Evolutionary conservation across 2,888 invertebrate genomes (phyloP), one percentile per base, ranked within the genome.

Genomic region (Andrena dorsata): DNA sequence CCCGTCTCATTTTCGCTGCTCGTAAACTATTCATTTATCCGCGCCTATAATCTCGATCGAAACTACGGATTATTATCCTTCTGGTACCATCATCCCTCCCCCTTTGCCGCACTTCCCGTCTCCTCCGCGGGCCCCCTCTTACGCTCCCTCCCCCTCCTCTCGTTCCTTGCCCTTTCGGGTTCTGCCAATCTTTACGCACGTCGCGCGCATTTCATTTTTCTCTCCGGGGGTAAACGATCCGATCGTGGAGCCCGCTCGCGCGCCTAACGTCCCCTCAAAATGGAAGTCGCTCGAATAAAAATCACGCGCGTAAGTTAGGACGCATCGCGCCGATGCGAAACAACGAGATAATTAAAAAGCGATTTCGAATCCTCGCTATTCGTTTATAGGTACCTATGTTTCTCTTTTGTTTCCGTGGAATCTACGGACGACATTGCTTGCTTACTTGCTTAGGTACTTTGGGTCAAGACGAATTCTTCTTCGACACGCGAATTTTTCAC

Each of bases 1-100:
- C 90, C 90, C 91, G 89, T 91, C 90, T 92, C 92, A 91, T 93
- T 93, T 93, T 93, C 92, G 92, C 92, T 92, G 93, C 93, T 93
- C 93, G 93, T 93, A 94, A 94, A 94, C 93, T 93, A 93, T 93
- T 93, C 93, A 92, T 93, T 94, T 93, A 93, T 93, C 90, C 91
- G 91, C 90, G 93, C 92, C 93, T 93, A 93, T 93, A 93, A 94
- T 94, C 93, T 93, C 90, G 91, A 92, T 90, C 92, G 90, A 89
- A 91, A 91, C 91, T 91, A 89, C 89, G 92, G 92, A 91, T 92
- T 91, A 93, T 93, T 93, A 93, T 92, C 92, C 85, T 89, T 84
- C 88, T 89, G 86, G 87, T 89, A 89, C 83, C 89, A 88, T 91
- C 89, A 87, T 86, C 88, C 82, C 69, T 35, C 69, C 86, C 81